Conservation (phyloP, 2,113 vertebrate genomes). For the Campylomormyrus tamandua region DNA sequence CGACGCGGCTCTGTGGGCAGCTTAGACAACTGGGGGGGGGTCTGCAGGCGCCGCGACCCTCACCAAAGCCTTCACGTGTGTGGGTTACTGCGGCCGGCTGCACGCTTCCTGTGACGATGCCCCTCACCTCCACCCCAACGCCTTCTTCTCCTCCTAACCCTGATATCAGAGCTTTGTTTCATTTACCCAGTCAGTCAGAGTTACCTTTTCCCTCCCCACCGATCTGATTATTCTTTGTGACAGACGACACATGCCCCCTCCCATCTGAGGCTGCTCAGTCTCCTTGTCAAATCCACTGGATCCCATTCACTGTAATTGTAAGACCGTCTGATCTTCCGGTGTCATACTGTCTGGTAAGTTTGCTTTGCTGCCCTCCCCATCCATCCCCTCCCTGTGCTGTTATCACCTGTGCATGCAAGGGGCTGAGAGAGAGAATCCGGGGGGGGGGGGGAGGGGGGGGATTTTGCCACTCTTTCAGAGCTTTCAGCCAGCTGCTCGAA, state of each 20-base stretch:
- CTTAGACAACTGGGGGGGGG: background rate
- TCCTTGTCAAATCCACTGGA: conserved; percentile 49
- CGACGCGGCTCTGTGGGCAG: background rate
- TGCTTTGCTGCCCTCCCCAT: background rate
- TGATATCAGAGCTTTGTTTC: background rate
- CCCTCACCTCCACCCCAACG: background rate
- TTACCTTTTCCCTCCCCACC: conserved; percentile 8
- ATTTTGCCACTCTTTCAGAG: too few relatives aligned
- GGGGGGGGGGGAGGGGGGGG: conserved; percentile 25
- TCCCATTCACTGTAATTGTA: conserved; percentile 54
- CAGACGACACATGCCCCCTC: conserved; percentile 35
- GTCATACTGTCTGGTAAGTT: conserved; percentile 41
- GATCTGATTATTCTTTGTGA: conserved; percentile 32
- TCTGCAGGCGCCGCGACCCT: background rate
- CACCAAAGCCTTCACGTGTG: background rate
- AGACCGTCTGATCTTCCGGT: conserved; percentile 47
- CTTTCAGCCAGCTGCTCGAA: conserved; percentile 50
- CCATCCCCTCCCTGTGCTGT: conserved; percentile 27
- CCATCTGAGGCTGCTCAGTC: conserved; percentile 42
- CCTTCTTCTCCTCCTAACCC: background rate
- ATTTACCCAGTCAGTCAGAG: background rate
- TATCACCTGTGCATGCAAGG: conserved; percentile 46
- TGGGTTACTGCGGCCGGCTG: too few relatives aligned
- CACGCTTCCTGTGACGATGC: background rate
- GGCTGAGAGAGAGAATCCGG: conserved; percentile 17